Evolutionary conservation across 2,888 invertebrate species (phyloP).

Genomic region (Timema podura): DNA sequence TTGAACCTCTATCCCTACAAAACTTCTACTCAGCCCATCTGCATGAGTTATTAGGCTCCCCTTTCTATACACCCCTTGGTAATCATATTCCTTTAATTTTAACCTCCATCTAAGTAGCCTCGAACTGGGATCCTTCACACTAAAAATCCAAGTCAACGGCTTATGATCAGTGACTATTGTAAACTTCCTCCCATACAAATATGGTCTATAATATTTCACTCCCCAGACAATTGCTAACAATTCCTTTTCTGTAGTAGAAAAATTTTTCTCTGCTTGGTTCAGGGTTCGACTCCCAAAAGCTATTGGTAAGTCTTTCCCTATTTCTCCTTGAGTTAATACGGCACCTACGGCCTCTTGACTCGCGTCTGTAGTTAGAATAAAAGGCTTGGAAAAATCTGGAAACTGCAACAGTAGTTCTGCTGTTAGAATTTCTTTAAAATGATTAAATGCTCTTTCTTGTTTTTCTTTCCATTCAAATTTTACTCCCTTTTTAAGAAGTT

Average conservation of each 20-base stretch:
- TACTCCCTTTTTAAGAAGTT: too few species aligned
- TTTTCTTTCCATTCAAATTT: constrained; percentile 18
- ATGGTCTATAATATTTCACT: too few species aligned
- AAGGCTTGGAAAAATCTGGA: constrained; percentile 34
- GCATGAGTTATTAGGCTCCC: constrained; percentile 38
- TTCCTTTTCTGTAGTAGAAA: constrained; percentile 42
- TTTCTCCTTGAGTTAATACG: constrained; percentile 37
- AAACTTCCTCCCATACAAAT: constrained; percentile 42
- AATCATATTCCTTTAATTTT: constrained; percentile 38
- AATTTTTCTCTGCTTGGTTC: constrained; percentile 40
- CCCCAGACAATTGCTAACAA: constrained; percentile 41
- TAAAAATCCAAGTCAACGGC: constrained; percentile 40
- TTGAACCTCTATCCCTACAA: background rate
- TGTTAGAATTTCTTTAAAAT: constrained; percentile 17
- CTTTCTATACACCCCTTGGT: constrained; percentile 38
- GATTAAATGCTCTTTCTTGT: constrained; percentile 22
- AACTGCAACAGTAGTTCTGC: constrained; percentile 23
- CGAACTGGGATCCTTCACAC: constrained; percentile 37
- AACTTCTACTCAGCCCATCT: constrained; percentile 31
- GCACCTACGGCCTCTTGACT: constrained; percentile 37
- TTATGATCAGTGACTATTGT: constrained; percentile 40
- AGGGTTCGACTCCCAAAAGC: constrained; percentile 40
- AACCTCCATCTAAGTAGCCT: constrained; percentile 17
- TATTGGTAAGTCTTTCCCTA: constrained; percentile 39
- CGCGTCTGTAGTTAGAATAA: constrained; percentile 41